A percentile compares a stretch with the other conserved stretches of the same genome.
Conservation (phyloP, 2,113 vertebrate genomes). For the Rhineura floridana region DNA sequence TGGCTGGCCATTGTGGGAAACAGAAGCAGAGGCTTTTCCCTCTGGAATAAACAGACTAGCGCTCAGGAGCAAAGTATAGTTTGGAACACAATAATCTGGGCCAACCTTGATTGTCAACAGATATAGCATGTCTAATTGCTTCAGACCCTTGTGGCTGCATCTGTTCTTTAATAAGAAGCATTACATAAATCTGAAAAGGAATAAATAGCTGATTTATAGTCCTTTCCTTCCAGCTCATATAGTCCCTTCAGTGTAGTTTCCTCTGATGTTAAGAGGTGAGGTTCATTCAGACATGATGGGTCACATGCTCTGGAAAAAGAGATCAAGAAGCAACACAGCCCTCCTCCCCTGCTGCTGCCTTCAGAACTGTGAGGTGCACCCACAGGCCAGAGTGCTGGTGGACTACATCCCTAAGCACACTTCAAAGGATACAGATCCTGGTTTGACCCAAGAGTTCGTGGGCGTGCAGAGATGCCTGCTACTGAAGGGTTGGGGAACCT, state of each 20-base stretch:
- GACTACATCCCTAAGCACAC: neutral
- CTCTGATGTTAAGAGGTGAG: no score
- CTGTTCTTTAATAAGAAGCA: constrained; percentile 35
- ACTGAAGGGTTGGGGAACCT: no score
- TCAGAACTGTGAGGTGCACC: neutral
- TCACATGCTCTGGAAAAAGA: no score
- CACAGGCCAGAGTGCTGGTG: neutral
- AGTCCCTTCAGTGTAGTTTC: neutral
- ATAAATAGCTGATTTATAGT: constrained; percentile 43
- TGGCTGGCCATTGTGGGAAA: no score
- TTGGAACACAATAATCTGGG: neutral
- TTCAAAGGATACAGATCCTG: neutral
- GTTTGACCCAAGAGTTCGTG: neutral
- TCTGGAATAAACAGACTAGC: neutral
- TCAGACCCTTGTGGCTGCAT: neutral
- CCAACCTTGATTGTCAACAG: neutral
- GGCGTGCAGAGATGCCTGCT: neutral
- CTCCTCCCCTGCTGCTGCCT: neutral
- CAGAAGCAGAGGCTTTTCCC: no score
- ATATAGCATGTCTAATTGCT: neutral
- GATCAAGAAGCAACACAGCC: no score
- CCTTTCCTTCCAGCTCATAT: neutral
- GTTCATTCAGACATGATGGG: no score
- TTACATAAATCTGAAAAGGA: constrained; percentile 33
- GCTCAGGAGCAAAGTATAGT: neutral